Conservation (phyloP, 2,888 invertebrate genomes). For the Tridacna gigas region DNA sequence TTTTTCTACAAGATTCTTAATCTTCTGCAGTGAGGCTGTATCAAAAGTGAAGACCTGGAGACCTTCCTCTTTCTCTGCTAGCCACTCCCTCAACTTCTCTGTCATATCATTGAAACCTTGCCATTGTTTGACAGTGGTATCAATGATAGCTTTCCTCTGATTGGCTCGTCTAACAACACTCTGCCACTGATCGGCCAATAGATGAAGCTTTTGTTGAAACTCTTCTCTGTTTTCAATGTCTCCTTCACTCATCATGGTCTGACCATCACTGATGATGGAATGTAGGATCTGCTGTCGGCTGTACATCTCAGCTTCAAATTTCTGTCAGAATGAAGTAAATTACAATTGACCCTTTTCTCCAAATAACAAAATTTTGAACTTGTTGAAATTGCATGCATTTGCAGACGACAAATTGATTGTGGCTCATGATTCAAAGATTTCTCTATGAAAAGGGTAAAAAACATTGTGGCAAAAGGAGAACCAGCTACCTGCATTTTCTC, state of each 20-base stretch:
- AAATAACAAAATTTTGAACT: too few relatives aligned
- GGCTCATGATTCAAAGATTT: too few relatives aligned
- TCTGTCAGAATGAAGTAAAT: slow-evolving; percentile 63
- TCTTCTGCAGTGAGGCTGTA: slow-evolving; percentile 76
- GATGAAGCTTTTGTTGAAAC: slow-evolving; percentile 80
- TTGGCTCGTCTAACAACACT: slow-evolving; percentile 79
- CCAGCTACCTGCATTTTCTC: too few relatives aligned
- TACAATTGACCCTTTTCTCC: too few relatives aligned
- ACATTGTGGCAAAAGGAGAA: too few relatives aligned
- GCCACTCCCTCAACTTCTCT: slow-evolving; percentile 77
- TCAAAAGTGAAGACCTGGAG: slow-evolving; percentile 76
- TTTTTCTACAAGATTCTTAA: slow-evolving; percentile 76
- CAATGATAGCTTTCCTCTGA: slow-evolving; percentile 82
- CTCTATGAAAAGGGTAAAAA: too few relatives aligned
- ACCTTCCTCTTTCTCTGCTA: slow-evolving; percentile 76
- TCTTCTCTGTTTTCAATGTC: slow-evolving; percentile 78
- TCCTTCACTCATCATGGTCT: slow-evolving; percentile 78
- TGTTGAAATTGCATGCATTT: too few relatives aligned
- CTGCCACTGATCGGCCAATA: slow-evolving; percentile 83
- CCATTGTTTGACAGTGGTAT: slow-evolving; percentile 79
- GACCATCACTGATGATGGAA: slow-evolving; percentile 82
- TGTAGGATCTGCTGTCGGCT: slow-evolving; percentile 82
- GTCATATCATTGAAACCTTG: slow-evolving; percentile 75
- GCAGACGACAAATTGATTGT: too few relatives aligned
- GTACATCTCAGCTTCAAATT: slow-evolving; percentile 81